Conservation (phyloP, 2,113 vertebrate genomes). For the Melozone crissalis region DNA sequence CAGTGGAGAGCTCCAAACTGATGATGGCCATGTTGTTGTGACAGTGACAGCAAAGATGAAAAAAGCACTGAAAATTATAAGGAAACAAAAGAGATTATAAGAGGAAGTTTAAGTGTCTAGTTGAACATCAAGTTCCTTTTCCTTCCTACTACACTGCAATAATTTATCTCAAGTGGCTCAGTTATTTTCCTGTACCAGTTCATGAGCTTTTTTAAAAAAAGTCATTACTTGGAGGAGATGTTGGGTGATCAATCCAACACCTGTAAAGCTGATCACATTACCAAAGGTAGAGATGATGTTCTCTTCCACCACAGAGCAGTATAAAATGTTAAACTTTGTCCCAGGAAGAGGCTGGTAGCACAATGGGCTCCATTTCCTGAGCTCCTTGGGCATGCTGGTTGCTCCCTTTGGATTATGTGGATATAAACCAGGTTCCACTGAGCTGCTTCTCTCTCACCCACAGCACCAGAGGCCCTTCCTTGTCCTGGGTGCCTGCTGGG, state of each 20-base stretch:
- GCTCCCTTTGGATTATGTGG: background rate
- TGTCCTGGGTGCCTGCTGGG: fast-evolving
- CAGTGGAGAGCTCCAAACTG: background rate
- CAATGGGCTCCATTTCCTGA: background rate
- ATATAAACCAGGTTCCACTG: background rate
- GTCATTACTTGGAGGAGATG: background rate
- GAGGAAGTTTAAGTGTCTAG: background rate
- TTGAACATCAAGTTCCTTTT: background rate
- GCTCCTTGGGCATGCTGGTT: background rate
- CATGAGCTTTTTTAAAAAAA: background rate
- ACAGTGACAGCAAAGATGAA: background rate
- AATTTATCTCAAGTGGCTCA: background rate
- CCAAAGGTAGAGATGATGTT: background rate
- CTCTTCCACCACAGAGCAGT: background rate
- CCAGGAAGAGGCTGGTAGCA: background rate
- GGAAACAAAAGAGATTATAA: background rate
- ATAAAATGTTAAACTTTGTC: background rate
- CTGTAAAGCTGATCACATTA: no score
- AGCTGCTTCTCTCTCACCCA: background rate
- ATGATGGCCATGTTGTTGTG: background rate
- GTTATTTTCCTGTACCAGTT: background rate
- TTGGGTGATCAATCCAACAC: background rate
- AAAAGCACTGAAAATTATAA: background rate
- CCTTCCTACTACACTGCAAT: background rate
- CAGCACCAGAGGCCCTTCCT: background rate